phyloP scores from a whole-genome alignment of 2,113 vertebrate genomes.

The Ophthalmolycus amberensis region DNA sequence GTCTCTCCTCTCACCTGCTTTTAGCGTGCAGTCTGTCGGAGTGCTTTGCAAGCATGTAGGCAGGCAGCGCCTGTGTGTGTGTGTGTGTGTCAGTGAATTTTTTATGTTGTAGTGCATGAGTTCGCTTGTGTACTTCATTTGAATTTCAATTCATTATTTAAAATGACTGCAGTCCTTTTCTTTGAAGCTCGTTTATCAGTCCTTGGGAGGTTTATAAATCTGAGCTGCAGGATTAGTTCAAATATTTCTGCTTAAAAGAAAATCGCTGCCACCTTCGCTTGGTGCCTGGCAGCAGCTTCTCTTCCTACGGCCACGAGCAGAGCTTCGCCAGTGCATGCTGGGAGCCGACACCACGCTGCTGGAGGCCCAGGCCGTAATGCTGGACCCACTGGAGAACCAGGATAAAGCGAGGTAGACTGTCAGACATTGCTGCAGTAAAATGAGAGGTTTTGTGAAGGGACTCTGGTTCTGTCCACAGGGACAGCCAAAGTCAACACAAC shows the following conservation, averaged over 20 bases:
- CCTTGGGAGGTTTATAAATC: background rate
- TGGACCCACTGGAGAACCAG: background rate
- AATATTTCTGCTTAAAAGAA: background rate
- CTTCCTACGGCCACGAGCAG: too few species aligned
- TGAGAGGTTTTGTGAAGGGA: too few species aligned
- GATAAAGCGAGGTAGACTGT: too few species aligned
- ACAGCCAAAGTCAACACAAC: too few species aligned
- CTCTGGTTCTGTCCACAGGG: background rate
- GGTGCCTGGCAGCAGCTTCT: background rate
- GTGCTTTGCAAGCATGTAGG: conserved; percentile 8
- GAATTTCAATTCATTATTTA: conserved; percentile 21
- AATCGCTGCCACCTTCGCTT: too few species aligned
- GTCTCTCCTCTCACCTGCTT: conserved; percentile 53
- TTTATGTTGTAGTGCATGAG: background rate
- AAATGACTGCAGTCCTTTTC: background rate
- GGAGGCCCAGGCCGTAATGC: too few species aligned
- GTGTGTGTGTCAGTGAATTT: background rate
- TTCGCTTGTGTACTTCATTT: background rate
- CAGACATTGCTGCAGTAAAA: too few species aligned
- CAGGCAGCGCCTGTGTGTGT: background rate
- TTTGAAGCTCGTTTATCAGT: background rate
- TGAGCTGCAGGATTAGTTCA: background rate
- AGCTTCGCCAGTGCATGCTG: background rate
- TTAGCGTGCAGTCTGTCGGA: background rate
- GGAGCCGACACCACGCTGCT: background rate